Evolutionary conservation across 2,113 vertebrate genomes (phyloP), one percentile per base, ranked within the genome.

Genomic region (Chaetodon trifascialis): DNA sequence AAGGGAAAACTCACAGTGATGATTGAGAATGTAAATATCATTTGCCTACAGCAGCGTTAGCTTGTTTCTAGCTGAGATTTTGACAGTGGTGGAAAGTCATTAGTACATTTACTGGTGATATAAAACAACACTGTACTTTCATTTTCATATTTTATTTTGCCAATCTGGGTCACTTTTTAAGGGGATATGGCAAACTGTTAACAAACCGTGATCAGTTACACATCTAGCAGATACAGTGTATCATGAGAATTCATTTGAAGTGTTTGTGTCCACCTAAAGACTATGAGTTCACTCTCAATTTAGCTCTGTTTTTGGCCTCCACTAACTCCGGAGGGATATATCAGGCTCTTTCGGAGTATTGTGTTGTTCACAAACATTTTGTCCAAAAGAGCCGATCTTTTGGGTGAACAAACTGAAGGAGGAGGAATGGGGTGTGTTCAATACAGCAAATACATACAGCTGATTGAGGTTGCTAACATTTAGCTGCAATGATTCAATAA

Each of bases 1-100:
- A 23, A 25, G 79, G 86, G 82, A 77, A 85, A 76, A 76, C 65
- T 59, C 21, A 17, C 12, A 80, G 44, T 23, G 21, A 36, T 54
- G 70, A 67, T 46, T 36, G 38, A 68, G 62, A 65, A 34, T 47
- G 34, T n/a, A 77, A 56, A 86, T 76, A 67, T 82, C 0, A 25
- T 78, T 76, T 65, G 16, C 44, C 70, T 62, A 60, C 69, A 75
- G 73, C 64, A 55, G 73, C 0, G 6, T 1, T 70, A 30, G 36
- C 3, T 44, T 62, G 40, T 63, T 34, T 47, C 38, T 66, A 38
- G 36, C 21, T 4, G 11, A 15, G 19, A 46, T n/a, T 59, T 51
- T 60, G 21, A 69, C n/a, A 44, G n/a, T 46, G 11, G 19, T 46
- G 14, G 23, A 54, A 51, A 54, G 6, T 36, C 14, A 46, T 36